Evolutionary conservation across 1,140 invertebrate species (phyloP), one percentile per base, ranked within the genome.

Genomic region (Lordiphosa collinella): DNA sequence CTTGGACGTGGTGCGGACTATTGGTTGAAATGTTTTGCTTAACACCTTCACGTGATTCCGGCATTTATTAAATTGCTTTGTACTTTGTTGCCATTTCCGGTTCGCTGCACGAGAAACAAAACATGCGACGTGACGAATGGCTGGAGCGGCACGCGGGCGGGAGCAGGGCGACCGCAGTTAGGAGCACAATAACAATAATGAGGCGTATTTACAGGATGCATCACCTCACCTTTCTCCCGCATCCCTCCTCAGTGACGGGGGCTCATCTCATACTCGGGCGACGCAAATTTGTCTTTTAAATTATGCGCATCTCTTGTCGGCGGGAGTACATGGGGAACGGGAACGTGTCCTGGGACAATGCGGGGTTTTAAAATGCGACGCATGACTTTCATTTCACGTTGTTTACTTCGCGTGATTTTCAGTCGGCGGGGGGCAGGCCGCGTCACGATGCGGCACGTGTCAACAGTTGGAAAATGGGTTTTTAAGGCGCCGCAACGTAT

Each of bases 1-100:
- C 41, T 44, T 37, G 8, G 14, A 37, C 36, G 14, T 37, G 12
- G 36, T 12, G 6, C 5, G 12, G 5, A 37, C 36, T 12, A 37
- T 37, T 12, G 12, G 52, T 31, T 44, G 36, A 70, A 72, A 76
- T 82, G 76, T 84, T 82, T 82, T 82, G 76, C 64, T 82, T 84
- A 84, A 82, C 76, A 82, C 76, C 76, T 82, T 82, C 78, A 84
- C 76, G 78, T 84, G 76, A 82, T 84, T 82, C 76, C 76, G 76
- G 76, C 78, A 82, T 82, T 82, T 82, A 82, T 82, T 82, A 82
- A 82, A 84, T 84, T 76, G 76, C 78, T 71, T 80, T 72, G 76
- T 84, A 76, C 67, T 82, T 82, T 82, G 76, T 82, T 84, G 71
- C 76, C 78, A 75, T 82, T 82, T 82, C 76, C 76, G 72, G 47